Evolutionary conservation across 2,113 vertebrate genomes (phyloP), one percentile per base, ranked within the genome.

Genomic region (Psittacula cyanocephala): DNA sequence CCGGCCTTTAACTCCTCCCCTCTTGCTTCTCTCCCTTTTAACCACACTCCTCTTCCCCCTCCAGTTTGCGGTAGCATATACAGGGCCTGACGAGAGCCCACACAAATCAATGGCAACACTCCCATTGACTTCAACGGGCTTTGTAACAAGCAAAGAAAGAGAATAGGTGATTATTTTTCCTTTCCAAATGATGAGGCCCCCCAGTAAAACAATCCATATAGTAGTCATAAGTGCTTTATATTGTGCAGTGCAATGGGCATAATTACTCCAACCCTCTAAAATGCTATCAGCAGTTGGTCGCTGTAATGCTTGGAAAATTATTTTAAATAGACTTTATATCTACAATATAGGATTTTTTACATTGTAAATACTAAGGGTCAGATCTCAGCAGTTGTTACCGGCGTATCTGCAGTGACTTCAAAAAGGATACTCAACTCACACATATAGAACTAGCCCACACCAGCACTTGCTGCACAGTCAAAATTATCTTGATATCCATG

Each of bases 91-190:
- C 0, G 2, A 88, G 94, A 94, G 81, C 84, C 85, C 75, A 77
- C 84, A 85, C 63, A 89, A 94, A 96, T 70, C 85, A 93, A 62
- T 84, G 95, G 64, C 57, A 96, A 65, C 57, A 49, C 28, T 83
- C 55, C 77, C 72, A 37, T 25, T 89, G 83, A 81, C 69, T 93
- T 93, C 77, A 92, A 28, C 31, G 52, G 57, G 72, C 62, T 94
- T 89, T 81, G 69, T 75, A 60, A 49, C 44, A 81, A 67, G 86
- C 64, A 83, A 80, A 78, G 44, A 77, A 43, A 68, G 67, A 96
- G 82, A 95, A 91, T 49, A 88, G 60, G 64, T 88, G 88, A 91
- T 91, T 96, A 86, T 62, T 86, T 93, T 90, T 65, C 67, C 57
- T 79, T 94, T 82, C 53, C 23, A n/a, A 80, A 86, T 44, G 44